phyloP scores from a whole-genome alignment of 2,797 vertebrate genomes.

The Ceyx erithaca region DNA sequence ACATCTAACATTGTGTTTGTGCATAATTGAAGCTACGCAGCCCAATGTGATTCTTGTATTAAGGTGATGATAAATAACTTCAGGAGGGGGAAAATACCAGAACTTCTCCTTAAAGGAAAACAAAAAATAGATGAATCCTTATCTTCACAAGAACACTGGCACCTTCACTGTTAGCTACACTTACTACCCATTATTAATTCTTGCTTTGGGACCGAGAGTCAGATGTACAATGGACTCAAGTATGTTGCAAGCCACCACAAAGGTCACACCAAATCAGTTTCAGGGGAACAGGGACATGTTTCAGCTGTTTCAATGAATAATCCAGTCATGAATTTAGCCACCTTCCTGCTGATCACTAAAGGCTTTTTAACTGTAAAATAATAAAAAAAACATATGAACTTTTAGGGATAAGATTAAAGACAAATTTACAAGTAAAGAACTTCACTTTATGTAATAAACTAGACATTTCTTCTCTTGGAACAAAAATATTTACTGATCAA shows the following conservation, averaged over 20 bases:
- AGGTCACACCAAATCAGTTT: background rate
- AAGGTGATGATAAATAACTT: conserved; percentile 69
- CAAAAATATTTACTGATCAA: background rate
- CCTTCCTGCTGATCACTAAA: background rate
- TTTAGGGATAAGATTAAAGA: background rate
- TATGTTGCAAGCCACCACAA: background rate
- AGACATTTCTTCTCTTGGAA: background rate
- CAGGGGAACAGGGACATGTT: background rate
- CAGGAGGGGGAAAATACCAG: background rate
- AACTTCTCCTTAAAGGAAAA: conserved; percentile 31
- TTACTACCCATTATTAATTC: background rate
- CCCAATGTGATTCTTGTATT: conserved; percentile 66
- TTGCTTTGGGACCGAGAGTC: background rate
- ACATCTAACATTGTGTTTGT: conserved; percentile 73
- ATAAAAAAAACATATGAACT: background rate
- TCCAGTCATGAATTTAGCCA: background rate
- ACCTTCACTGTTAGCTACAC: background rate
- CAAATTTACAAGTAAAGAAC: background rate
- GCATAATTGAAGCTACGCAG: conserved; percentile 62
- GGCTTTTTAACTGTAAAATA: background rate
- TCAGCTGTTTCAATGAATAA: background rate
- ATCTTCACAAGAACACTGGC: background rate
- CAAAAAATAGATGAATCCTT: background rate
- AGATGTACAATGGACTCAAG: background rate
- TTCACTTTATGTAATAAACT: background rate